phyloP scores from a whole-genome alignment of 2,888 invertebrate genomes.

The Psylliodes chrysocephalus region DNA sequence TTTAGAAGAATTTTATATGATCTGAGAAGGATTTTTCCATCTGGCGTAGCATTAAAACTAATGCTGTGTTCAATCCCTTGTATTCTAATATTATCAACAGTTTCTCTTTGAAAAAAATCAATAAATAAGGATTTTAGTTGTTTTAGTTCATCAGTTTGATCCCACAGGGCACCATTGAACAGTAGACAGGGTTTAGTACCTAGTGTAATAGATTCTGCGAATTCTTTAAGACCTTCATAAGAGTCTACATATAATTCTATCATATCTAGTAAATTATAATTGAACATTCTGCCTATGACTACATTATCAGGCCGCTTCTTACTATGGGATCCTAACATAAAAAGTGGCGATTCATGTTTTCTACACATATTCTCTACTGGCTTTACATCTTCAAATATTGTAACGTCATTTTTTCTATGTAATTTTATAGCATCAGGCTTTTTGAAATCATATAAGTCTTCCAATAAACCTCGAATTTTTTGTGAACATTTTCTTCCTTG shows the following conservation, averaged over 20 bases:
- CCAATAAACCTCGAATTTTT: constrained; percentile 76
- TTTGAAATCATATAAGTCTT: constrained; percentile 87
- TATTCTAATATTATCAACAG: constrained; percentile 82
- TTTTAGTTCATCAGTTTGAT: constrained; percentile 80
- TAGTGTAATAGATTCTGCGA: constrained; percentile 71
- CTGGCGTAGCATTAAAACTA: constrained; percentile 84
- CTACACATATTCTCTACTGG: constrained; percentile 80
- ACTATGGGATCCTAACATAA: constrained; percentile 89
- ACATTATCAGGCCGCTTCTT: constrained; percentile 96
- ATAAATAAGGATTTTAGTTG: constrained; percentile 88
- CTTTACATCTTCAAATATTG: constrained; percentile 91
- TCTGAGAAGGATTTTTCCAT: constrained; percentile 82
- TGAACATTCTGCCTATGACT: constrained; percentile 88
- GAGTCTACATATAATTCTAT: constrained; percentile 91
- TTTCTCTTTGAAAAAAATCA: constrained; percentile 92
- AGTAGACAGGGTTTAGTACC: constrained; percentile 92
- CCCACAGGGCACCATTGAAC: constrained; percentile 93
- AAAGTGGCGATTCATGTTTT: constrained; percentile 90
- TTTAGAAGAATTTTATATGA: constrained; percentile 84
- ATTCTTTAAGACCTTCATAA: constrained; percentile 82
- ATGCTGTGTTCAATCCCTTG: constrained; percentile 95
- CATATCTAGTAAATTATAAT: constrained; percentile 94
- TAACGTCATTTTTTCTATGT: constrained; percentile 85
- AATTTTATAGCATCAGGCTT: constrained; percentile 85
- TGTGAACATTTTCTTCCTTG: constrained; percentile 86